Evolutionary conservation across 2,888 invertebrate genomes (phyloP).

Genomic region (Hoplodrina blanda): DNA sequence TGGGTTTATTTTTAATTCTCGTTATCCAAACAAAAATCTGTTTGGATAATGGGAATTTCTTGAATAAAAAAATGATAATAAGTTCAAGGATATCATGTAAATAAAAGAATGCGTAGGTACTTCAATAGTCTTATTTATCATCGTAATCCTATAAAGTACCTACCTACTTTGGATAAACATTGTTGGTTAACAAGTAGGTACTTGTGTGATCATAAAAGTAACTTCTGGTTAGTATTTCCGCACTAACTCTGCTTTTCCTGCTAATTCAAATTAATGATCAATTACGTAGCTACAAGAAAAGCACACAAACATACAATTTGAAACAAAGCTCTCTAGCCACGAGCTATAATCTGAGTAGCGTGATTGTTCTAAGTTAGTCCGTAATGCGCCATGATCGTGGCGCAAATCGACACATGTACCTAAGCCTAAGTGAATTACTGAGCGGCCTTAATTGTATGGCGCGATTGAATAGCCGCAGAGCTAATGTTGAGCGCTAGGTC

Average conservation of each 20-base stretch:
- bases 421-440: conserved; percentile 62
- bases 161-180: no score
- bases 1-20: no score
- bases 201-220: no score
- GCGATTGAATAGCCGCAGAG: conserved; percentile 47
- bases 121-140: no score
- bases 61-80: no score
- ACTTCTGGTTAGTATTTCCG: no score
- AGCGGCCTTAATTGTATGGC: conserved; percentile 47
- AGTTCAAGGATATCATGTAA: no score
- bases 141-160: no score
- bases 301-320: conserved; percentile 41
- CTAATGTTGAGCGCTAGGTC: conserved; percentile 42
- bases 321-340: conserved; percentile 26
- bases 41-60: no score
- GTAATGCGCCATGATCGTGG: conserved; percentile 56
- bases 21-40: no score
- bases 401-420: conserved; percentile 55
- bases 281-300: conserved; percentile 21
- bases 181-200: no score
- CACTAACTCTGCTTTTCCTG: conserved; percentile 1
- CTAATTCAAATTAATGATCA: conserved; percentile 22
- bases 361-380: conserved; percentile 51
- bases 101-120: no score
- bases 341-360: conserved; percentile 56